Percentiles rank a stretch among this genome's conserved stretches.
Evolutionary conservation across 2,113 vertebrate species (phyloP).

Genomic region (Sterrhoptilus dennistouni): DNA sequence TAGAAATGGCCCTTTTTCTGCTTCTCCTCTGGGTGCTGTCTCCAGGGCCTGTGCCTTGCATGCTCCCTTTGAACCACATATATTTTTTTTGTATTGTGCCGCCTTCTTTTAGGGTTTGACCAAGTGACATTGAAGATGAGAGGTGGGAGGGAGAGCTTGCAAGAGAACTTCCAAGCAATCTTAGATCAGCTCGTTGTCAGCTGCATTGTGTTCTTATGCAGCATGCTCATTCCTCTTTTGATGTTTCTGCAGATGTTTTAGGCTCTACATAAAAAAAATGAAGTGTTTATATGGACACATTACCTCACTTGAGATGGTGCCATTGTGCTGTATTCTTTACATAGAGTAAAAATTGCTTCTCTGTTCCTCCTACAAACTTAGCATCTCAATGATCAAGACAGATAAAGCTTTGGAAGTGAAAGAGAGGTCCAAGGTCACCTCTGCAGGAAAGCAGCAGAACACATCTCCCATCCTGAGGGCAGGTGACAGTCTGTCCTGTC

Average conservation of each 20-base stretch:
- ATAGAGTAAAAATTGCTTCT: not conserved
- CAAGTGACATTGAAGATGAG: not conserved
- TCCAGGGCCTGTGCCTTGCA: not conserved
- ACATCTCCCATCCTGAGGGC: not conserved
- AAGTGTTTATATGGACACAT: not conserved
- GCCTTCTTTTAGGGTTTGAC: not conserved
- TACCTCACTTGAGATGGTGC: conserved; percentile 23
- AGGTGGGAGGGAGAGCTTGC: not conserved
- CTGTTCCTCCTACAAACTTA: not conserved
- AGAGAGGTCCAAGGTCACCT: conserved; percentile 16
- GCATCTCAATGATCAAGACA: conserved; percentile 21
- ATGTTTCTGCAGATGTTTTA: conserved; percentile 29
- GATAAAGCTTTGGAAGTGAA: not conserved
- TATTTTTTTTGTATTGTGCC: not conserved
- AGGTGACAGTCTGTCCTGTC: conserved; percentile 8
- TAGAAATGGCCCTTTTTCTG: not conserved
- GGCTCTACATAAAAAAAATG: not conserved
- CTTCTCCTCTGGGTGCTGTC: not conserved
- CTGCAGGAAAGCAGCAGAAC: conserved; percentile 2
- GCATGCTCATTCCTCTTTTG: not conserved
- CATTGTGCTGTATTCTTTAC: not conserved
- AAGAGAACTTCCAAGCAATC: not conserved
- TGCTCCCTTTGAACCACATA: not conserved
- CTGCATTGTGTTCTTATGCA: not conserved
- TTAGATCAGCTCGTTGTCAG: not conserved